Percentiles rank a stretch among this genome's conserved stretches.
phyloP scores from a whole-genome alignment of 2,797 vertebrate genomes.

The Etheostoma perlongum region DNA sequence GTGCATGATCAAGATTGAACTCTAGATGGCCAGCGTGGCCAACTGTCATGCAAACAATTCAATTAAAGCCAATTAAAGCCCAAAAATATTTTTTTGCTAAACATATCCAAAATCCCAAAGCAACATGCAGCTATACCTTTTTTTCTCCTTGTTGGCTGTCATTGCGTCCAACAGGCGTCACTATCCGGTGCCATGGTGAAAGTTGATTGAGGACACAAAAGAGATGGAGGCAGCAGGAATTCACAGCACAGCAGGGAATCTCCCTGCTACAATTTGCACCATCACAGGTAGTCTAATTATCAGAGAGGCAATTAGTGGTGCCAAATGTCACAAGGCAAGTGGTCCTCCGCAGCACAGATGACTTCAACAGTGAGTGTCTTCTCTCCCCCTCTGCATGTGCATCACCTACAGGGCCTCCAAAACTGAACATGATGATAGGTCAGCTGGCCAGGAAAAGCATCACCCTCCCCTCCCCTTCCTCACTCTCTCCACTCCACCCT shows the following conservation, averaged over 20 bases:
- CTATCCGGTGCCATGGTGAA: conserved; percentile 29
- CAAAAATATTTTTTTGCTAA: neutral
- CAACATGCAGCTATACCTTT: conserved; percentile 81
- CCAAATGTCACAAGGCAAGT: conserved; percentile 56
- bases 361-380: conserved; percentile 40
- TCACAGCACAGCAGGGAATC: conserved; percentile 45
- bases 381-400: conserved; percentile 42
- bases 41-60: neutral
- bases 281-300: conserved; percentile 53
- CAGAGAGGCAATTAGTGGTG: conserved; percentile 39
- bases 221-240: conserved; percentile 29
- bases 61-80: neutral
- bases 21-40: neutral
- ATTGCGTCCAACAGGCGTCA: conserved; percentile 70
- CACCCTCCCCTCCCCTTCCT: conserved; percentile 24
- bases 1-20: conserved; percentile 1
- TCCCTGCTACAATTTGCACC: conserved; percentile 50
- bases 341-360: conserved; percentile 38
- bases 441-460: conserved; percentile 54
- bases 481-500: conserved; percentile 27
- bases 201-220: neutral
- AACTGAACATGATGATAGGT: conserved; percentile 49
- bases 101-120: neutral
- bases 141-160: conserved; percentile 92
- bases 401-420: conserved; percentile 52